Percentiles rank a stretch among this genome's conserved stretches.
Conservation (phyloP, 2,888 invertebrate genomes). For the Tipula vernalis region DNA sequence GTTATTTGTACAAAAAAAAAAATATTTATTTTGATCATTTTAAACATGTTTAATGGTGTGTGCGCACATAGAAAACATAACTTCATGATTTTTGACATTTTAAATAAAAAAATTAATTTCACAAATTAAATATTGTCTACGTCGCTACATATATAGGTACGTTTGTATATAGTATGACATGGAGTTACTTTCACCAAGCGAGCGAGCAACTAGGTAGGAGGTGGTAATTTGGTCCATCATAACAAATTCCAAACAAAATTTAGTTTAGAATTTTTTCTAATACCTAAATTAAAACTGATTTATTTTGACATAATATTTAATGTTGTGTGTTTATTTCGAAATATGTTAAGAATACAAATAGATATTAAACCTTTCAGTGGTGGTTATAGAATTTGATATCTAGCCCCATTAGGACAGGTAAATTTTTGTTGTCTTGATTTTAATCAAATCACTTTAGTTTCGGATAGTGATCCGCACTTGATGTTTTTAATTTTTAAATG, state of each 20-base stretch:
- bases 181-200: neutral
- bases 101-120: neutral
- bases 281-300: neutral
- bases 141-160: too few relatives aligned
- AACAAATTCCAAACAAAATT: neutral
- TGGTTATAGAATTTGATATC: neutral
- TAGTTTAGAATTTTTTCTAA: neutral
- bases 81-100: conserved; percentile 4
- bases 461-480: neutral
- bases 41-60: neutral
- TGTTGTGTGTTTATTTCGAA: neutral
- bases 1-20: neutral
- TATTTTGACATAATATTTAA: neutral
- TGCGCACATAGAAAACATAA: neutral
- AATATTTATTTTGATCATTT: neutral
- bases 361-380: neutral
- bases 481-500: neutral
- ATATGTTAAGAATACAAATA: neutral
- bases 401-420: neutral
- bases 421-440: neutral
- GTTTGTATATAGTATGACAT: neutral
- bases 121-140: neutral
- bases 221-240: neutral
- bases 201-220: neutral
- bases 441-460: neutral